phyloP scores from a whole-genome alignment of 1,140 invertebrate genomes.

The Copidosoma floridanum region DNA sequence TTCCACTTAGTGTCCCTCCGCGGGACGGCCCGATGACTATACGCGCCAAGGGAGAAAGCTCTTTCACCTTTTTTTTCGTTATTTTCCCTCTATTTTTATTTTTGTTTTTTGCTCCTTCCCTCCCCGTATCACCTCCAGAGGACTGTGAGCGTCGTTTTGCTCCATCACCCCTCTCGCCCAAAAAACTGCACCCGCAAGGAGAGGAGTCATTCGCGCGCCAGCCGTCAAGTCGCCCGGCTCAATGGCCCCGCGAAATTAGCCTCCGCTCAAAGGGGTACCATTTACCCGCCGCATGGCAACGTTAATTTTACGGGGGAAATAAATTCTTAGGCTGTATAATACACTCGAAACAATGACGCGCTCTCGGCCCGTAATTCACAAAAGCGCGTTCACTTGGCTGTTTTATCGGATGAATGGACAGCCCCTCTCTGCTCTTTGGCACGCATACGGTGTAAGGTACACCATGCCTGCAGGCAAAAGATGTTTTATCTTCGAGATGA shows the following conservation, averaged over 20 bases:
- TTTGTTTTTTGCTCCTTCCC: not conserved
- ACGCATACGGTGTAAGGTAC: no score
- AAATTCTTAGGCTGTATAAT: no score
- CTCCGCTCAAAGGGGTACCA: no score
- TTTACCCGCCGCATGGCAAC: no score
- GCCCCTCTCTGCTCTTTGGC: conserved; percentile 1
- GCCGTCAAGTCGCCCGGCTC: not conserved
- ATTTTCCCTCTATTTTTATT: conserved; percentile 11
- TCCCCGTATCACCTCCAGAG: not conserved
- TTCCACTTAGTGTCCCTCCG: conserved; percentile 55
- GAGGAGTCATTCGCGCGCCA: not conserved
- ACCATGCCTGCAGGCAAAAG: no score
- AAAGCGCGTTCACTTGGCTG: conserved; percentile 31
- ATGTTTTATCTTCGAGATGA: conserved; percentile 46
- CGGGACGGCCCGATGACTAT: conserved; percentile 36
- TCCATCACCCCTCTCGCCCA: no score
- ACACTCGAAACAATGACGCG: no score
- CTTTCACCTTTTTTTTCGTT: conserved; percentile 19
- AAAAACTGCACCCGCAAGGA: no score
- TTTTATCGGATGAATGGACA: conserved; percentile 35
- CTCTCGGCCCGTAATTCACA: conserved; percentile 32
- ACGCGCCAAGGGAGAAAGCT: conserved; percentile 11
- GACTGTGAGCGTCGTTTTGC: not conserved
- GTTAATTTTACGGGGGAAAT: no score
- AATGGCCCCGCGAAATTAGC: conserved; percentile 5